Conservation (phyloP, 2,113 vertebrate genomes). For the Naja naja region DNA sequence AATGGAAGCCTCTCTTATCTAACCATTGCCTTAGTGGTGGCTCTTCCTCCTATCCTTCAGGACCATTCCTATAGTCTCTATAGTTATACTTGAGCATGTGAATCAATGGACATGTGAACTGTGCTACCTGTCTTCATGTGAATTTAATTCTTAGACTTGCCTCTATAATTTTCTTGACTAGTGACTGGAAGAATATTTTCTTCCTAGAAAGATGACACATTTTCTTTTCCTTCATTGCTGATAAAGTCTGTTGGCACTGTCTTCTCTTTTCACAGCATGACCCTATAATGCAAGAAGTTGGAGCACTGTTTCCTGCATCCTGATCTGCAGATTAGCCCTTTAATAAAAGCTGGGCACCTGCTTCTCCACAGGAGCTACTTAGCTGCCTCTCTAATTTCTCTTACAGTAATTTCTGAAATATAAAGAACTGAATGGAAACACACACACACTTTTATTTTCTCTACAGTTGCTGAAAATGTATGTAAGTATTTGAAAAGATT, state of each 20-base stretch:
- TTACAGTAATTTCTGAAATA: neutral
- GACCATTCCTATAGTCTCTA: neutral
- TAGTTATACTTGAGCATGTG: neutral
- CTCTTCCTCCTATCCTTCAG: neutral
- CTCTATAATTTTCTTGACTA: neutral
- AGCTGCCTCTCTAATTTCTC: neutral
- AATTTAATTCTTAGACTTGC: neutral
- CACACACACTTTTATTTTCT: neutral
- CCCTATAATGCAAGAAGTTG: neutral
- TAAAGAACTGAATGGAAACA: neutral
- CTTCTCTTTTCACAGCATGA: neutral
- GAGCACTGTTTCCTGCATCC: neutral
- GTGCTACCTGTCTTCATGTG: neutral
- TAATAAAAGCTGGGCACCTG: conserved; percentile 9
- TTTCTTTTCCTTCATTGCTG: neutral
- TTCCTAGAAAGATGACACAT: neutral
- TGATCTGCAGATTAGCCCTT: neutral
- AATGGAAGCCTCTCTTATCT: neutral
- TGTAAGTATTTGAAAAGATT: neutral
- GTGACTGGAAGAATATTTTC: neutral
- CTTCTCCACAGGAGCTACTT: conserved; percentile 8
- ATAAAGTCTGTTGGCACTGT: conserved; percentile 14
- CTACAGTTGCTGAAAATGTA: neutral
- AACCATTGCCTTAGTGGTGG: neutral
- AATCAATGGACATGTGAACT: neutral